Percentiles rank a stretch among this genome's conserved stretches.
Conservation (phyloP, 92 coral and sea anemone genomes). For the Porites rus region DNA sequence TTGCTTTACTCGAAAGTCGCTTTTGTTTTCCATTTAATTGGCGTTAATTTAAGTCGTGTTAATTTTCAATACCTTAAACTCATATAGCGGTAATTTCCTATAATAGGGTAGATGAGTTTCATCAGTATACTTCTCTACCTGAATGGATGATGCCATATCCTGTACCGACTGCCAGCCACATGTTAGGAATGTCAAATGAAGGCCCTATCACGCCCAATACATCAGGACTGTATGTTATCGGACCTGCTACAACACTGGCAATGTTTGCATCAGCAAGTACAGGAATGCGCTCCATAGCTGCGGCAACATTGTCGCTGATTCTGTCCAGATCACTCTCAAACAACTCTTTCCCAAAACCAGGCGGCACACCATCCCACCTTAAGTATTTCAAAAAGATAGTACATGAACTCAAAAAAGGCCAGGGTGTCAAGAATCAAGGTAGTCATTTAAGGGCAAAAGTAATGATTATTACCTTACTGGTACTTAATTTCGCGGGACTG, state of each 20-base stretch:
- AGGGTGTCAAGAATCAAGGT: too few species aligned
- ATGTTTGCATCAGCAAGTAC: constrained; percentile 88
- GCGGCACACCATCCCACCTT: constrained; percentile 99
- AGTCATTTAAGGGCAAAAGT: too few species aligned
- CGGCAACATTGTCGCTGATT: constrained; percentile 77
- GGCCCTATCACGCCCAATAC: constrained; percentile 87
- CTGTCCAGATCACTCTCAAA: constrained; percentile 98
- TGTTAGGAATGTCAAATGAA: constrained; percentile 89
- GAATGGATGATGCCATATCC: constrained; percentile 98
- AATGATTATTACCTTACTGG: too few species aligned
- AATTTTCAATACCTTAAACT: too few species aligned
- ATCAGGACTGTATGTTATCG: constrained; percentile 96
- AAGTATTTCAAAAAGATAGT: neutral
- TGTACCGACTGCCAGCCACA: constrained; percentile 94
- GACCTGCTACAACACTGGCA: constrained; percentile 98
- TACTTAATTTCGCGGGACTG: too few species aligned
- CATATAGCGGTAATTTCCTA: too few species aligned
- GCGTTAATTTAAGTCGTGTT: too few species aligned
- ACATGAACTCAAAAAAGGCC: too few species aligned
- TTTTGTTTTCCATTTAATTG: too few species aligned
- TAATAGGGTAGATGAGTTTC: too few species aligned
- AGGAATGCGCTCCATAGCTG: constrained; percentile 90
- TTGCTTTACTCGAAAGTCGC: too few species aligned
- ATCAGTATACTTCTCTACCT: constrained; percentile 56
- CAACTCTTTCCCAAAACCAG: constrained; percentile 96